Evolutionary conservation across 2,888 invertebrate genomes (phyloP), one percentile per base, ranked within the genome.

Genomic region (Callinectes sapidus): DNA sequence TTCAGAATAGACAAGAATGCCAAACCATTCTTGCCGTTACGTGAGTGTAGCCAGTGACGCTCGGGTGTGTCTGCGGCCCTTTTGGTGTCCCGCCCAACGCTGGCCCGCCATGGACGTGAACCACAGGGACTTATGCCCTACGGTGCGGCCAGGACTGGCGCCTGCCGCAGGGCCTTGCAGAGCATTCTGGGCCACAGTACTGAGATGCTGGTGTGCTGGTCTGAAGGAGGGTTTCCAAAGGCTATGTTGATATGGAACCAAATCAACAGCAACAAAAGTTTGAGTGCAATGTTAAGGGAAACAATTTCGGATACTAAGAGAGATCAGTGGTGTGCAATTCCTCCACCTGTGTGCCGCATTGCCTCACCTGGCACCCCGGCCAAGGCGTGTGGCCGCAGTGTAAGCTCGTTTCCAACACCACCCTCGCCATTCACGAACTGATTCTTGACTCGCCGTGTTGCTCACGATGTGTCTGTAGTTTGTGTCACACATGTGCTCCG

Each of bases 11-110:
- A 35, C 81, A 35, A 23, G 81, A 35, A 16, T 23, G 35, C 18
- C 13, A 16, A 81, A 18, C 35, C 35, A 35, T 32, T 81, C 35
- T 81, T 3, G 16, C n/a, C n/a, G 35, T 81, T 81, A 81, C 81
- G 81, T 81, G 81, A 81, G 81, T 81, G 81, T 35, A 35, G 81
- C 81, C 35, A 35, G 81, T 77, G 81, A 81, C 32, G 35, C 81
- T 32, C 81, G 35, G 81, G 81, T 81, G 81, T 81, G 81, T 81
- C 81, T 16, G 81, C 35, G 81, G 81, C 81, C 81, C n/a, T 81
- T 81, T 81, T 35, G 81, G 81, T 81, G 81, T 81, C 81, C 81
- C 81, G 81, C 81, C 81, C 81, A 81, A 35, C 81, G 35, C 81
- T 81, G 81, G 81, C 81, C 35, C 81, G 81, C 81, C 81, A 16